phyloP scores from a whole-genome alignment of 2,888 invertebrate species.

The Zaprionus lineosus region DNA sequence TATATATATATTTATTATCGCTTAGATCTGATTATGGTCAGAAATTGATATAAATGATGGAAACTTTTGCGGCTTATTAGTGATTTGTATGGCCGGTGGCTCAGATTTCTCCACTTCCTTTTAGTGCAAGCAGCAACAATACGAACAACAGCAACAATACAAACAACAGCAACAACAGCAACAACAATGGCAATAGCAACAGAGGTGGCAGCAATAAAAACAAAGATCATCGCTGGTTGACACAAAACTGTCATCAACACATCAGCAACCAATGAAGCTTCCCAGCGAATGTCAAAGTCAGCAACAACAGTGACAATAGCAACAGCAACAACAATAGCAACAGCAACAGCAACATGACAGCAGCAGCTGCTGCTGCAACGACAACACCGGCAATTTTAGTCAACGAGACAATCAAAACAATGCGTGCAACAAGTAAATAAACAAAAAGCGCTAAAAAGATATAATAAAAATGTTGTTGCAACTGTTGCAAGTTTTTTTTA shows the following conservation, averaged over 20 bases:
- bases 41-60: slow-evolving; percentile 20
- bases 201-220: too few species aligned
- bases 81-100: slow-evolving; percentile 23
- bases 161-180: slow-evolving; percentile 5
- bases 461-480: slow-evolving; percentile 15
- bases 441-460: slow-evolving; percentile 6
- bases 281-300: slow-evolving; percentile 48
- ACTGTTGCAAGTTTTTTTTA: slow-evolving; percentile 11
- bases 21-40: slow-evolving; percentile 2
- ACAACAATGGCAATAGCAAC: slow-evolving; percentile 14
- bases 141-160: slow-evolving; percentile 3
- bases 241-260: slow-evolving; percentile 69
- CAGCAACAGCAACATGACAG: background rate
- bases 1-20: background rate
- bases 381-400: slow-evolving; percentile 21
- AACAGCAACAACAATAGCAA: slow-evolving; percentile 19
- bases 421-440: background rate
- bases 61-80: slow-evolving; percentile 13
- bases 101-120: slow-evolving; percentile 71
- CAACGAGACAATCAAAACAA: slow-evolving; percentile 10
- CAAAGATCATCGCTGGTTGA: slow-evolving; percentile 46
- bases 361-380: slow-evolving; percentile 14
- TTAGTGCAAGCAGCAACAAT: slow-evolving; percentile 20
- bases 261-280: slow-evolving; percentile 40
- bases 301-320: slow-evolving; percentile 22